phyloP scores from a whole-genome alignment of 2,888 invertebrate species.

The Orthosia incerta region DNA sequence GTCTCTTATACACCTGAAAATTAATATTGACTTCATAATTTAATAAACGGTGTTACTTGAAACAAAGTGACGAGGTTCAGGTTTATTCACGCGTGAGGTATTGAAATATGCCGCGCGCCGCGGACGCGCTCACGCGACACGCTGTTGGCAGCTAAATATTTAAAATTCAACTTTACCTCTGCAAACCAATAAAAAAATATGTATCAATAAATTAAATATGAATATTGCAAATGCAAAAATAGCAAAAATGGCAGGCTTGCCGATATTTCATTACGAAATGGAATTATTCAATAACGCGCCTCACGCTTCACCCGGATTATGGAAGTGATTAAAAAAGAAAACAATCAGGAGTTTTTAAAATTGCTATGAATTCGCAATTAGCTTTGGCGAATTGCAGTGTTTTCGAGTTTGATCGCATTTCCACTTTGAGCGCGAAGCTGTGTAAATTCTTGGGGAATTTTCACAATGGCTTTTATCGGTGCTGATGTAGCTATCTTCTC shows the following conservation, averaged over 20 bases:
- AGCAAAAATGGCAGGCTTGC: conserved; percentile 45
- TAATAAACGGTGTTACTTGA: conserved; percentile 22
- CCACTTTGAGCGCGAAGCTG: conserved; percentile 9
- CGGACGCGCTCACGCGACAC: conserved; percentile 31
- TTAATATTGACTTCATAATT: not conserved
- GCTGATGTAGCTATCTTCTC: conserved; percentile 19
- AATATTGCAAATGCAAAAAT: conserved; percentile 51
- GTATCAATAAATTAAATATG: conserved; percentile 43
- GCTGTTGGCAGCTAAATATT: conserved; percentile 7
- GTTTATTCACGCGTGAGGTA: conserved; percentile 17
- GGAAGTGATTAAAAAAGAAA: conserved; percentile 51
- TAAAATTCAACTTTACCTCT: conserved; percentile 23
- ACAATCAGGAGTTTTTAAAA: conserved; percentile 40
- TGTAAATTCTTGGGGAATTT: conserved; percentile 38
- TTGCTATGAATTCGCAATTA: conserved; percentile 50
- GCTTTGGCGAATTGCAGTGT: conserved; percentile 33
- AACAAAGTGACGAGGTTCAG: conserved; percentile 14
- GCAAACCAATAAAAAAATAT: conserved; percentile 27
- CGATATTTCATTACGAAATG: conserved; percentile 67
- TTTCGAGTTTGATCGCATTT: conserved; percentile 40
- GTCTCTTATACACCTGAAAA: too few relatives aligned
- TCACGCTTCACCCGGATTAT: conserved; percentile 63
- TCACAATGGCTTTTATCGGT: conserved; percentile 23
- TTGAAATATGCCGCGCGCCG: conserved; percentile 39
- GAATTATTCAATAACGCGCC: conserved; percentile 68